These are phyloP conservation scores for Amblyraja radiata DNA, from an alignment of 2,797 vertebrate genomes.

Conservation along the genomic window DNA sequence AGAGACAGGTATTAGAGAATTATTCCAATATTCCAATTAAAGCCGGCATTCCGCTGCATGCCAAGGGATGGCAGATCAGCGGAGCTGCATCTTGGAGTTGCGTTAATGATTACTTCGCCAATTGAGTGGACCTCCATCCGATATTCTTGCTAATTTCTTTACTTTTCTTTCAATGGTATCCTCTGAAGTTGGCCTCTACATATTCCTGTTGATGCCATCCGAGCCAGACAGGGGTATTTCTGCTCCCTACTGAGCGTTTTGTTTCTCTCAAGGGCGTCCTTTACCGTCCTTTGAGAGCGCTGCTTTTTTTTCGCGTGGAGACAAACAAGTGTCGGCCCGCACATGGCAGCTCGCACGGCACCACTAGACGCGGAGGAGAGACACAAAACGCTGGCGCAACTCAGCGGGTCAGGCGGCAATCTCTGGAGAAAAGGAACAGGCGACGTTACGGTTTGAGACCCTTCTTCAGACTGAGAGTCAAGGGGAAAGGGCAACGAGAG, in stretches of 20 bases:
- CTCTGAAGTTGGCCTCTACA: neutral
- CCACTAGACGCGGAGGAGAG: too few species aligned
- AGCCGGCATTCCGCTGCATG: neutral
- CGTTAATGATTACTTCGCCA: neutral
- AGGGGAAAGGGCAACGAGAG: too few species aligned
- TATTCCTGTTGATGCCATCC: neutral
- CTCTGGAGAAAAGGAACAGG: too few species aligned
- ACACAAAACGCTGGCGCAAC: too few species aligned
- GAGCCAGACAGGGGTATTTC: neutral
- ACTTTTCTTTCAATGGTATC: neutral
- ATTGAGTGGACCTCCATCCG: neutral
- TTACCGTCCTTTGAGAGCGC: neutral
- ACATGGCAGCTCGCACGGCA: too few species aligned
- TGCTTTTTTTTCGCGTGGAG: neutral
- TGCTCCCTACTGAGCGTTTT: neutral
- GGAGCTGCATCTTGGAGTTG: neutral
- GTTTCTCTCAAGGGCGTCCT: neutral
- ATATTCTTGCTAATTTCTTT: conserved; percentile 2
- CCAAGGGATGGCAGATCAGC: neutral
- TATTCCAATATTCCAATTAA: conserved; percentile 29
- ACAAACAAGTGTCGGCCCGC: too few species aligned
- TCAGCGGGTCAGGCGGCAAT: too few species aligned
- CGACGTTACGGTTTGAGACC: too few species aligned
- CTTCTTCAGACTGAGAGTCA: too few species aligned
- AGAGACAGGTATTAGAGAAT: conserved; percentile 10